Percentiles rank a stretch among this genome's conserved stretches.
These are phyloP conservation scores for Okapia johnstoni DNA, from an alignment of 2,113 vertebrate genomes.

Conservation along the genomic window DNA sequence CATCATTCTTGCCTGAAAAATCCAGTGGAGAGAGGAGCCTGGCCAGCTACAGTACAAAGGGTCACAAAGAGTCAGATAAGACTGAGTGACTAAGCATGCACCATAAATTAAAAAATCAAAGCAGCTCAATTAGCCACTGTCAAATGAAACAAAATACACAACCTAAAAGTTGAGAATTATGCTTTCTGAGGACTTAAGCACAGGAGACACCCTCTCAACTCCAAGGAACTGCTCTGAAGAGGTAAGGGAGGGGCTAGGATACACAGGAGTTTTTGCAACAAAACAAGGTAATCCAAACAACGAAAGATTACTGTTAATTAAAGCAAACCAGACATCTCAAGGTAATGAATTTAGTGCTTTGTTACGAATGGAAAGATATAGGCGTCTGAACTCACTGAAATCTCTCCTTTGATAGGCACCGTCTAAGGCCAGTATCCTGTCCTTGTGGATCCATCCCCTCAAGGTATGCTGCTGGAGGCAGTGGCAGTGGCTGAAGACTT, in stretches of 20 bases:
- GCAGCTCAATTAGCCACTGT: not conserved
- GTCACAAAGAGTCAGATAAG: not conserved
- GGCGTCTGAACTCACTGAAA: not conserved
- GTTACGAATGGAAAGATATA: not conserved
- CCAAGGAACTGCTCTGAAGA: not conserved
- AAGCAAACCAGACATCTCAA: not conserved
- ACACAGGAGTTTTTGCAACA: not conserved
- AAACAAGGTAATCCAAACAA: not conserved
- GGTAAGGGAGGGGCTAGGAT: not conserved
- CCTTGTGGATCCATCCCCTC: not conserved
- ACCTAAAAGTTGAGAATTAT: not conserved
- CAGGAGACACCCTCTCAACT: not conserved
- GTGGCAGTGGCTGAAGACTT: not conserved
- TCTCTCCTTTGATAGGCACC: not conserved
- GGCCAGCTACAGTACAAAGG: not conserved
- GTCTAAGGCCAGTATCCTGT: not conserved
- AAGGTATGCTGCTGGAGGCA: not conserved
- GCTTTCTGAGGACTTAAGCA: not conserved
- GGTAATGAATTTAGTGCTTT: not conserved
- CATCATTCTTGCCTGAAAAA: not conserved
- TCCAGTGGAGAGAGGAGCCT: not conserved
- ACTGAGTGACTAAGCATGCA: not conserved
- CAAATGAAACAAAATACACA: not conserved
- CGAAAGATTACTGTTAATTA: not conserved
- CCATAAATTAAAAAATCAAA: not conserved